Evolutionary conservation across 1,140 invertebrate genomes (phyloP).

Genomic region (Cephus cinctus): DNA sequence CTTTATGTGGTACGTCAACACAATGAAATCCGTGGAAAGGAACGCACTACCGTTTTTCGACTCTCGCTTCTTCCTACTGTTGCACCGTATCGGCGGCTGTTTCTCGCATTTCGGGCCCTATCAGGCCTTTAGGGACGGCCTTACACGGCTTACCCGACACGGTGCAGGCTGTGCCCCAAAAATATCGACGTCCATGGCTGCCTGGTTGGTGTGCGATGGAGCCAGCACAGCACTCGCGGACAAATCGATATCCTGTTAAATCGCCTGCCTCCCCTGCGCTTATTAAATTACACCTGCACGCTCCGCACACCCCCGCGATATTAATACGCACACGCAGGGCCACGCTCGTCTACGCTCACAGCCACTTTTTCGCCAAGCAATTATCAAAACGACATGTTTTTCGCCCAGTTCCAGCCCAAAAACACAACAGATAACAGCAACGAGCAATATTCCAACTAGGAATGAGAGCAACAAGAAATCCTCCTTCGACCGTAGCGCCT

Average conservation of each 20-base stretch:
- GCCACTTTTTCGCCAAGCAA: conserved; percentile 3
- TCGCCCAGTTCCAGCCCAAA: conserved; percentile 26
- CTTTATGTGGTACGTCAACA: conserved; percentile 8
- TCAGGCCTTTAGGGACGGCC: conserved; percentile 34
- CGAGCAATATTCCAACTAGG: conserved; percentile 31
- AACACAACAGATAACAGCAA: conserved; percentile 39
- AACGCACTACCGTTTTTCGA: neutral
- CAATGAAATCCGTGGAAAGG: conserved; percentile 4
- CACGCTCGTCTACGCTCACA: neutral
- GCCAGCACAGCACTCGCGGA: conserved; percentile 34
- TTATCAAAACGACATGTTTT: conserved; percentile 34
- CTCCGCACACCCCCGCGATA: conserved; percentile 1
- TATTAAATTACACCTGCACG: conserved; percentile 41
- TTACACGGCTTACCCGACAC: conserved; percentile 29
- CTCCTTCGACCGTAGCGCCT: neutral
- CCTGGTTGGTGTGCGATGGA: conserved; percentile 27
- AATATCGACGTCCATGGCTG: conserved; percentile 52
- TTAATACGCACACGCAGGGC: neutral
- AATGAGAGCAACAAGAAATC: conserved; percentile 34
- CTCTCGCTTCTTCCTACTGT: neutral
- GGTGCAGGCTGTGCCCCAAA: conserved; percentile 44
- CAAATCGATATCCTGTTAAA: conserved; percentile 50
- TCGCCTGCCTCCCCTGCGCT: conserved; percentile 40
- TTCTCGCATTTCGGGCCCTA: conserved; percentile 32
- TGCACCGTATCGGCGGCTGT: conserved; percentile 2